These are phyloP conservation scores for Octopus sinensis DNA, from an alignment of 1,140 invertebrate species.

Conservation along the genomic window DNA sequence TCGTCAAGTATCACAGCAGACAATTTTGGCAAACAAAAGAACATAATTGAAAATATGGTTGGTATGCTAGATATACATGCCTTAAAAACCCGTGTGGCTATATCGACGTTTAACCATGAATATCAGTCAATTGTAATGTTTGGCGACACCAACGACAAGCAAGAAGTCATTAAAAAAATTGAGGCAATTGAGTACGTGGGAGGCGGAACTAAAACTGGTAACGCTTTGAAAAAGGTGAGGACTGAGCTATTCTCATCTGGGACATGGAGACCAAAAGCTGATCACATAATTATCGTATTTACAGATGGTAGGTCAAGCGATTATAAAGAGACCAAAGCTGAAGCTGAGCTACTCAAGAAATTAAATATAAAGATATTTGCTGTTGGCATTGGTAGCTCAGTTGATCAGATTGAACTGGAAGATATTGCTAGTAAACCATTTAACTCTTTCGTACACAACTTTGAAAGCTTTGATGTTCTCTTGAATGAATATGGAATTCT, in stretches of 20 bases:
- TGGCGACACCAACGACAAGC: slow-evolving; percentile 31
- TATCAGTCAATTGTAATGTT: slow-evolving; percentile 34
- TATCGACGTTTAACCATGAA: slow-evolving; percentile 35
- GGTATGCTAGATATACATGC: slow-evolving; percentile 40
- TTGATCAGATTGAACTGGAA: slow-evolving; percentile 34
- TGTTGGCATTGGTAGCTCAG: slow-evolving; percentile 37
- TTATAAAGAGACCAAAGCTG: slow-evolving; percentile 31
- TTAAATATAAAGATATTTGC: slow-evolving; percentile 37
- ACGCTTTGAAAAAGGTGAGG: slow-evolving; percentile 32
- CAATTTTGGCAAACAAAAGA: slow-evolving; percentile 40
- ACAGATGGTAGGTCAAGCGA: slow-evolving; percentile 48
- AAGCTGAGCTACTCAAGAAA: slow-evolving; percentile 21
- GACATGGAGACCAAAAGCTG: slow-evolving; percentile 30
- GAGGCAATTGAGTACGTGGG: slow-evolving; percentile 22
- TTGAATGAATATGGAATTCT: slow-evolving; percentile 33
- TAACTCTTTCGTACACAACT: slow-evolving; percentile 30
- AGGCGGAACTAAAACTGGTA: slow-evolving; percentile 23
- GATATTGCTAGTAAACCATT: slow-evolving; percentile 29
- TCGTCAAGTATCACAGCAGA: slow-evolving; percentile 47
- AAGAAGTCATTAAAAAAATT: slow-evolving; percentile 28
- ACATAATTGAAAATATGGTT: slow-evolving; percentile 40
- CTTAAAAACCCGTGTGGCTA: slow-evolving; percentile 36
- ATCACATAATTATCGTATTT: slow-evolving; percentile 41
- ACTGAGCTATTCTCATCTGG: slow-evolving; percentile 27
- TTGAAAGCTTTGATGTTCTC: slow-evolving; percentile 33